Base-by-base conservation (phyloP, 2,797 vertebrate species). In the Sebastes reedi region DNA sequence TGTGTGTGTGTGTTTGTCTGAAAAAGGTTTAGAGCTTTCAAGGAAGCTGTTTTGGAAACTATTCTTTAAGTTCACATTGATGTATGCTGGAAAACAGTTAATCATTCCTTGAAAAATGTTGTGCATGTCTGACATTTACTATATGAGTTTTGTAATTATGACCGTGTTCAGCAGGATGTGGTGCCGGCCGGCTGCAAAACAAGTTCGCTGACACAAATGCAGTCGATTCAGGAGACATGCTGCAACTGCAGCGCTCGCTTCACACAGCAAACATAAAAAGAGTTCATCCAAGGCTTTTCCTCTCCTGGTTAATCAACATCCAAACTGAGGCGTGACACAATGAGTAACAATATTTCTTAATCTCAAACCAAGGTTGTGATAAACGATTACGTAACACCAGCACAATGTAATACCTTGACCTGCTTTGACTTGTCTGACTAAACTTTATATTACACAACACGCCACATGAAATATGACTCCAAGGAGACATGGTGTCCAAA, bases 401-500 rank as follows among this genome's bases (percentile, higher is more conserved):
- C 13, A 16, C 32, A 16, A 54, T 69, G 50, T 20, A n/a, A 69
- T 3, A 59, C 30, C 50, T 27, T 29, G 42, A 67, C 77, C 50
- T 86, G 91, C 71, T 87, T 59, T 59, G 75, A 90, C 89, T 85
- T 34, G 87, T 73, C 66, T 61, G 32, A 74, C 56, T 67, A 16
- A 67, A 66, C 56, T 61, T 67, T 67, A 27, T 2, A 24, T 13
- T 30, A 36, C 56, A 22, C 34, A 34, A 36, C 56, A 60, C 34
- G 3, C 8, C 6, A n/a, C 36, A 29, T 5, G 11, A 12, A 54
- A 60, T 27, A 29, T 8, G 18, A 61, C 55, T 30, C 1, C 1
- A 32, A 5, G 24, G 8, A 55, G 11, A 32, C 8, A 16, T 36
- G 13, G 20, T 18, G 1, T 32, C 29, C 16, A n/a, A 10, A 34